These are phyloP conservation scores for Sebastes variabilis DNA, from an alignment of 2,797 vertebrate species.

Conservation along the genomic window DNA sequence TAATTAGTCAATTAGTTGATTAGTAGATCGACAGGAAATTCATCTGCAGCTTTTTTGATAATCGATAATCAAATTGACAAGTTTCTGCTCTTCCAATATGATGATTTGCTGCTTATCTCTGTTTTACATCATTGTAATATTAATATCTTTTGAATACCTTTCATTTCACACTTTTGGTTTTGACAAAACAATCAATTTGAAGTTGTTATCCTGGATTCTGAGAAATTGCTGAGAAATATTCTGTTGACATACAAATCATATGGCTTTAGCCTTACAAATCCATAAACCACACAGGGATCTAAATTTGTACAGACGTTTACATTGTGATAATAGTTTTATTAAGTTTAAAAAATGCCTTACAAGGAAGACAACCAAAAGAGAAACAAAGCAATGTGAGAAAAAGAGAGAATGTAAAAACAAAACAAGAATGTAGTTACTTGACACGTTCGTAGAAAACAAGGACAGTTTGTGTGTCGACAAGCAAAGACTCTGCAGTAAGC, in stretches of 20 bases:
- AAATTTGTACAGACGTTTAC: background rate
- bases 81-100: no score
- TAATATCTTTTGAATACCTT: no score
- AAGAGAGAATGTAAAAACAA: background rate
- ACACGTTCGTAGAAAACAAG: background rate
- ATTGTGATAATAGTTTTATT: background rate
- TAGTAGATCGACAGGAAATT: no score
- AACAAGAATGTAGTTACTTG: background rate
- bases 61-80: no score
- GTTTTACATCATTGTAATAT: no score
- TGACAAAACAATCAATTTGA: no score
- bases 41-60: no score
- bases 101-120: no score
- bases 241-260: background rate
- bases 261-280: background rate
- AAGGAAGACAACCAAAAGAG: background rate
- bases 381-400: background rate
- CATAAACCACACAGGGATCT: no score
- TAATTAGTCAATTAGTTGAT: no score
- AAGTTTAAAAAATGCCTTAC: background rate
- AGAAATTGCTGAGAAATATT: background rate
- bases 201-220: no score
- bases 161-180: no score
- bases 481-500: background rate
- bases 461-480: background rate